Evolutionary conservation across 2,113 vertebrate species (phyloP).

Genomic region (Calyptommatus sinebrachiatus): DNA sequence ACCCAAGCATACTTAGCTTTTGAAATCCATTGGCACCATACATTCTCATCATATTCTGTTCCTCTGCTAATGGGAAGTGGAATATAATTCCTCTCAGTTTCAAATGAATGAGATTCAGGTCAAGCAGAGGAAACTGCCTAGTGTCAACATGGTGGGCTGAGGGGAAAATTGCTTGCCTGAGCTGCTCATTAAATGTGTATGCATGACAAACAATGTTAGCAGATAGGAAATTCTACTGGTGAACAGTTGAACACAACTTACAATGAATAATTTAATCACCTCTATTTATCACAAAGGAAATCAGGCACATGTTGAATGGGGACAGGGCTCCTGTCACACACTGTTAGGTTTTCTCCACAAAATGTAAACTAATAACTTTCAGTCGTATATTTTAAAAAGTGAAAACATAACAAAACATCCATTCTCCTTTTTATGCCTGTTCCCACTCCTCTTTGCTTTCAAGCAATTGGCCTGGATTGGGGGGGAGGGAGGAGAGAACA

Average conservation of each 20-base stretch:
- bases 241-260: constrained; percentile 23
- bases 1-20: too few relatives aligned
- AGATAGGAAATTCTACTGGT: constrained; percentile 21
- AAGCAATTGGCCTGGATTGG: neutral
- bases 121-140: constrained; percentile 14
- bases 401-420: constrained; percentile 13
- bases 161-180: constrained; percentile 12
- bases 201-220: constrained; percentile 30
- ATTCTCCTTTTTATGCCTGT: neutral
- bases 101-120: constrained; percentile 16
- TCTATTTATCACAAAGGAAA: constrained; percentile 34
- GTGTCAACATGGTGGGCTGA: neutral
- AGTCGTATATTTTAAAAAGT: constrained; percentile 1
- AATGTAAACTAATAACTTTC: constrained; percentile 11
- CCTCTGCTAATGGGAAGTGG: constrained; percentile 1
- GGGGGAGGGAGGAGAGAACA: neutral
- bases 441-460: neutral
- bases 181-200: constrained; percentile 26
- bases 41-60: neutral
- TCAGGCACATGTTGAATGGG: constrained; percentile 1
- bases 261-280: constrained; percentile 28
- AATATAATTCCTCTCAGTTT: neutral
- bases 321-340: rapidly evolving
- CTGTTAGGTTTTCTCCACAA: neutral
- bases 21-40: too few relatives aligned